Evolutionary conservation across 2,797 vertebrate species (phyloP).

Genomic region (Anguilla obscura): DNA sequence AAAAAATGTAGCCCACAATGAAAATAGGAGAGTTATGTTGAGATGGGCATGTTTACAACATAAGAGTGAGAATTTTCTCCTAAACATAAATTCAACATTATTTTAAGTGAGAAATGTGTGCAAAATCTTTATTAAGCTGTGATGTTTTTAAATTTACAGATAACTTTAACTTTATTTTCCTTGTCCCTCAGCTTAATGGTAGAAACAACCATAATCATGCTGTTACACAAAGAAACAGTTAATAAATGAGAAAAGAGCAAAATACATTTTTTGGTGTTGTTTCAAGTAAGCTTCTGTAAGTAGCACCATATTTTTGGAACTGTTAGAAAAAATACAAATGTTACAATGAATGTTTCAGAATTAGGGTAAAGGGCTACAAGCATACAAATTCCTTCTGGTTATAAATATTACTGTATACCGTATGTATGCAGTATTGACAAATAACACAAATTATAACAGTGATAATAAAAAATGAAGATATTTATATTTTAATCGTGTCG

Average conservation of each 20-base stretch:
- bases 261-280: not conserved
- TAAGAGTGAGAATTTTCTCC: not conserved
- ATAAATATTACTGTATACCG: not conserved
- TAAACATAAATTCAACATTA: not conserved
- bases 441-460: not conserved
- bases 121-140: not conserved
- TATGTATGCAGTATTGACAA: not conserved
- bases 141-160: not conserved
- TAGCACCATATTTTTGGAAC: not conserved
- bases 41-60: not conserved
- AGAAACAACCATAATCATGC: not conserved
- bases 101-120: not conserved
- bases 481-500: not conserved
- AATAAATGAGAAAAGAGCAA: not conserved
- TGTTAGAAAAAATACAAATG: not conserved
- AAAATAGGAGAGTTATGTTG: not conserved
- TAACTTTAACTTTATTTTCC: not conserved
- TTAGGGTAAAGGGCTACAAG: not conserved
- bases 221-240: not conserved
- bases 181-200: not conserved
- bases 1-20: not conserved
- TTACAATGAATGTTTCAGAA: not conserved
- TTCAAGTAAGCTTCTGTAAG: not conserved
- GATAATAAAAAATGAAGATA: not conserved
- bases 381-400: not conserved